Percentiles rank a stretch among this genome's conserved stretches.
Evolutionary conservation across 1,140 invertebrate species (phyloP).

Genomic region (Caenorhabditis elegans): DNA sequence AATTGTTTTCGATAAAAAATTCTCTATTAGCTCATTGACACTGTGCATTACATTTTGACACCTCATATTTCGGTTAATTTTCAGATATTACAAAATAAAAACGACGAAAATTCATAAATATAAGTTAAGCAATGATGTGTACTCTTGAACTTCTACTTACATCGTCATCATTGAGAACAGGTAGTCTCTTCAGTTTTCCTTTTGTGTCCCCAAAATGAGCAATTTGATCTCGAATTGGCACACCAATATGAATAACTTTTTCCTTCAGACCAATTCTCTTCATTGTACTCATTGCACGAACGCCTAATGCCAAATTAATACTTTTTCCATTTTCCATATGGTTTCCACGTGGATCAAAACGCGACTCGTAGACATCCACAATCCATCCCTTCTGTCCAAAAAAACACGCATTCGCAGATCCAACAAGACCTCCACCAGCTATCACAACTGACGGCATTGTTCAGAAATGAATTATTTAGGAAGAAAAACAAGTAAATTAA

Average conservation of each 20-base stretch:
- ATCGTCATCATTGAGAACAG: too few relatives aligned
- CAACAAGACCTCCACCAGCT: slow-evolving; percentile 72
- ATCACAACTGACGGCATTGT: slow-evolving; percentile 53
- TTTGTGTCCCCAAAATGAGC: background rate
- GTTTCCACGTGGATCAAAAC: slow-evolving; percentile 68
- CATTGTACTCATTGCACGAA: slow-evolving; percentile 80
- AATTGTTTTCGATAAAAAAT: too few relatives aligned
- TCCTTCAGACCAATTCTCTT: slow-evolving; percentile 79
- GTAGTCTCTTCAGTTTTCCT: too few relatives aligned
- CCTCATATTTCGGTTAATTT: too few relatives aligned
- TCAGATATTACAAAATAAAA: too few relatives aligned
- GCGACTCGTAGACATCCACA: slow-evolving; percentile 84
- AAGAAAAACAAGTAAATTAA: too few relatives aligned
- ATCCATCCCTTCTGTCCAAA: slow-evolving; percentile 80
- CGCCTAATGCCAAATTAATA: slow-evolving; percentile 89
- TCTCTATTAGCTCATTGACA: too few relatives aligned
- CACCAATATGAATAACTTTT: slow-evolving; percentile 69
- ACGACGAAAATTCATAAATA: too few relatives aligned
- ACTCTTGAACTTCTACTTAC: too few relatives aligned
- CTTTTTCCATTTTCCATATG: slow-evolving; percentile 74
- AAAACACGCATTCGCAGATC: slow-evolving; percentile 81
- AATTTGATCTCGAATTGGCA: background rate
- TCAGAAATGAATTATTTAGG: background rate
- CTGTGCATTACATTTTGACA: too few relatives aligned
- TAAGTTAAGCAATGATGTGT: too few relatives aligned